These are phyloP conservation scores for Galeopsomyia nigrocyanea DNA, from an alignment of 2,888 invertebrate species.

Conservation along the genomic window DNA sequence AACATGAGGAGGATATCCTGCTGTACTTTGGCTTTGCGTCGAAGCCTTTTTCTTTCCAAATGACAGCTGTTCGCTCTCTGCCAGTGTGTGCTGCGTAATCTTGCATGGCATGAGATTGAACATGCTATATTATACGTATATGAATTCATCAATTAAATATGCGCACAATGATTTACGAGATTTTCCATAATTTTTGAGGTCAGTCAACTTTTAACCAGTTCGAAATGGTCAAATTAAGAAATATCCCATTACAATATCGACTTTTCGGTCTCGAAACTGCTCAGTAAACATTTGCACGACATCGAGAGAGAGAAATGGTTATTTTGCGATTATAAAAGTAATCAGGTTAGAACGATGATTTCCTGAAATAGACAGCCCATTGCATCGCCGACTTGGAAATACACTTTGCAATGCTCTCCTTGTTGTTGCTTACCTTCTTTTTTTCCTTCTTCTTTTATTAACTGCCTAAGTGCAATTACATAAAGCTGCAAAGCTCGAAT, in stretches of 20 bases:
- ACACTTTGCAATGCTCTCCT: background rate
- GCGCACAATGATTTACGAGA: background rate
- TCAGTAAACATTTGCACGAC: background rate
- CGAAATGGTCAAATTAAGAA: background rate
- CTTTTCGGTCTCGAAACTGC: background rate
- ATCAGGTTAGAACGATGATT: constrained; percentile 42
- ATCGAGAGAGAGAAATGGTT: background rate
- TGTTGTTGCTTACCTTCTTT: background rate
- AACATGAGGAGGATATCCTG: constrained; percentile 41
- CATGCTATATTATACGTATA: too few species aligned
- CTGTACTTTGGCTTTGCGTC: background rate
- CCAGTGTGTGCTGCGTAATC: background rate
- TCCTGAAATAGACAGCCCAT: constrained; percentile 34
- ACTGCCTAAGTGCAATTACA: constrained; percentile 22
- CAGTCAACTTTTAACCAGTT: background rate
- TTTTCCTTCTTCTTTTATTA: too few species aligned
- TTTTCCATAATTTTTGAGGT: background rate
- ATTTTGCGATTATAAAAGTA: constrained; percentile 34
- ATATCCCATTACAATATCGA: background rate
- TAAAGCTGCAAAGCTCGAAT: constrained; percentile 3
- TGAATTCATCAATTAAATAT: background rate
- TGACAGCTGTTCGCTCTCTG: too few species aligned
- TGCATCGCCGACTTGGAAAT: constrained; percentile 25
- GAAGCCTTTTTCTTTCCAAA: too few species aligned
- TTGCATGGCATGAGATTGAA: too few species aligned